These are phyloP conservation scores for Epistrophe grossulariae DNA, from an alignment of 2,888 invertebrate genomes.

Conservation along the genomic window DNA sequence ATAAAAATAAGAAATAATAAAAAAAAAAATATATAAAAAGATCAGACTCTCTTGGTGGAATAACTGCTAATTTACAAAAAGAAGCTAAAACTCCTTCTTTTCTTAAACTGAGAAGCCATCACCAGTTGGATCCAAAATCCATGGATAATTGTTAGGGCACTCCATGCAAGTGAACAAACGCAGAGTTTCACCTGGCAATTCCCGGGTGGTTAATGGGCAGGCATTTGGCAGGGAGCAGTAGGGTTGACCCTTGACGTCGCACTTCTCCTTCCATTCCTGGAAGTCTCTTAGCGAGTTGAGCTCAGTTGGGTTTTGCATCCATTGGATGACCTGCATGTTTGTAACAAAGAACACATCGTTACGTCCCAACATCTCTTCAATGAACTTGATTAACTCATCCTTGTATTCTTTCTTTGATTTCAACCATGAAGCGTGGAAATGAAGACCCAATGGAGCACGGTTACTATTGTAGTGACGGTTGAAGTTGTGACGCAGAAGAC, in stretches of 20 bases:
- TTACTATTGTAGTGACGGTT: conserved; percentile 96
- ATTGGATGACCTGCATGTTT: conserved; percentile 95
- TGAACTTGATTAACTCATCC: conserved; percentile 95
- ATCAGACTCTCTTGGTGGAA: conserved; percentile 84
- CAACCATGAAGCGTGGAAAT: conserved; percentile 98
- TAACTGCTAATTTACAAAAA: conserved; percentile 79
- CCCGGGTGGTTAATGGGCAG: conserved; percentile 94
- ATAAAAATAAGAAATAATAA: conserved; percentile 49
- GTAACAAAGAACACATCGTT: conserved; percentile 97
- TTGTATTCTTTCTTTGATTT: conserved; percentile 97
- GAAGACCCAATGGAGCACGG: conserved; percentile 95
- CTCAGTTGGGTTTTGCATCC: conserved; percentile 98
- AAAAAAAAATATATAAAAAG: conserved; percentile 76
- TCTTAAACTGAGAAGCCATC: conserved; percentile 93
- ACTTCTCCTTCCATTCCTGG: conserved; percentile 97
- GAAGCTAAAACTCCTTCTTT: conserved; percentile 31
- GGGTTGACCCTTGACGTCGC: conserved; percentile 96
- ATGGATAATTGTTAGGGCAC: conserved; percentile 97
- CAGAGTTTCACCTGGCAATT: conserved; percentile 95
- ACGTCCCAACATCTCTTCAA: conserved; percentile 94
- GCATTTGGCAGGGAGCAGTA: conserved; percentile 96
- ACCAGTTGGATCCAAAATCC: conserved; percentile 97
- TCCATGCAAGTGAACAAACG: conserved; percentile 98
- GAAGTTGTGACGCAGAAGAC: conserved; percentile 96
- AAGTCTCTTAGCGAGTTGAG: conserved; percentile 93